Conservation (phyloP, 2,888 invertebrate species). For the Cybosia mesomella region DNA sequence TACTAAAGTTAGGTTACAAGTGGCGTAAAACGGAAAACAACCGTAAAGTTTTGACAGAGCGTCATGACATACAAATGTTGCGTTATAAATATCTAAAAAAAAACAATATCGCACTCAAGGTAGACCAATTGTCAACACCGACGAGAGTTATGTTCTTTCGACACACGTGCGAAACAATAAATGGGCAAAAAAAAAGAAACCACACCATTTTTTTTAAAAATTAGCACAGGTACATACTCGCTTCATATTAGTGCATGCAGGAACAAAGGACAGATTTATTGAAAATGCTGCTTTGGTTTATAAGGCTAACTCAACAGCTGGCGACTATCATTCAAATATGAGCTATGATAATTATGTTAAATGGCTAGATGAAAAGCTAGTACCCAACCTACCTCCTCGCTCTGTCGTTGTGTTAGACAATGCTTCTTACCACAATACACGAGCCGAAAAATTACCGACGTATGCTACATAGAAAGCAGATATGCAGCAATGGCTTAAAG, state of each 20-base stretch:
- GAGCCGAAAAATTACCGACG: constrained; percentile 32
- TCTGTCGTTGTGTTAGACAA: constrained; percentile 2
- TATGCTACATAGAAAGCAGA: constrained; percentile 29
- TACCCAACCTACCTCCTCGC: not conserved
- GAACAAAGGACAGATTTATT: constrained; percentile 44
- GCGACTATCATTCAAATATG: constrained; percentile 22
- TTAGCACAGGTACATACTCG: too few relatives aligned
- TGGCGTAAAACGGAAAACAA: constrained; percentile 12
- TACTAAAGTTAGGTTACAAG: constrained; percentile 15
- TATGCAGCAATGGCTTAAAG: constrained; percentile 41
- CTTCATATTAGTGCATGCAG: constrained; percentile 49
- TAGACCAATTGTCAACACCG: constrained; percentile 44
- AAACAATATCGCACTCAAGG: constrained; percentile 34
- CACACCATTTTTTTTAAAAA: constrained; percentile 33
- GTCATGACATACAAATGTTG: constrained; percentile 28
- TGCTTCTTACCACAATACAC: constrained; percentile 19
- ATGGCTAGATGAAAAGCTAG: constrained; percentile 42
- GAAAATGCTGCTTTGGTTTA: constrained; percentile 44
- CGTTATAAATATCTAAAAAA: constrained; percentile 39
- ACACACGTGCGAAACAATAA: constrained; percentile 36
- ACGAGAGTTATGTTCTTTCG: constrained; percentile 39
- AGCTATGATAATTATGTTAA: constrained; percentile 41
- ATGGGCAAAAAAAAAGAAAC: constrained; percentile 28
- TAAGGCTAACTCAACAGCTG: constrained; percentile 37
- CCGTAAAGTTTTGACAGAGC: not conserved